Evolutionary conservation across 2,797 vertebrate genomes (phyloP).

Genomic region (Cossypha polioptera): DNA sequence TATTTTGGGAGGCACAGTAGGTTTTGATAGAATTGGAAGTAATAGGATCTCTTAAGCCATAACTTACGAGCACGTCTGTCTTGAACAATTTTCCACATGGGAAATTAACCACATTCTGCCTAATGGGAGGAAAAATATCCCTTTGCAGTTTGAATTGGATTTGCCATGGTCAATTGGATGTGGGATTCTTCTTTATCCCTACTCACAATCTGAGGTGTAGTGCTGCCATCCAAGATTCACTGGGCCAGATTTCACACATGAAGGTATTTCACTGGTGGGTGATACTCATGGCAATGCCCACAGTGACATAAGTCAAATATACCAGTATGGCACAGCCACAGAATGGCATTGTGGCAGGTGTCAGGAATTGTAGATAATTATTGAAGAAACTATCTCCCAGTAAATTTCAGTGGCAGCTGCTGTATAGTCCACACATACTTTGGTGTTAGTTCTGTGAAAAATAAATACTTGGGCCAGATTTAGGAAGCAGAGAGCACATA

Average conservation of each 20-base stretch:
- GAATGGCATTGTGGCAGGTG: background rate
- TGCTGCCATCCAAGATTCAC: background rate
- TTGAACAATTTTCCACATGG: constrained; percentile 67
- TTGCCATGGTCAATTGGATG: constrained; percentile 40
- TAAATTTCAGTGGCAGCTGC: background rate
- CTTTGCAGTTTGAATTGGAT: constrained; percentile 59
- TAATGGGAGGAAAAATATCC: constrained; percentile 56
- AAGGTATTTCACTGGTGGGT: background rate
- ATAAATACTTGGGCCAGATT: background rate
- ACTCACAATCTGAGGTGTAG: background rate
- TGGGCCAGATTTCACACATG: background rate
- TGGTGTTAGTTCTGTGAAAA: background rate
- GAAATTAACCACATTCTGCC: constrained; percentile 65
- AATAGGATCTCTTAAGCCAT: constrained; percentile 66
- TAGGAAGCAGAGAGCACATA: background rate
- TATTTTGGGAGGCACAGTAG: constrained; percentile 56
- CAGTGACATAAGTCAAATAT: background rate
- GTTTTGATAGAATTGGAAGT: constrained; percentile 48
- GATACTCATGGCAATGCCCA: background rate
- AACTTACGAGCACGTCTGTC: constrained; percentile 55
- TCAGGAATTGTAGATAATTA: background rate
- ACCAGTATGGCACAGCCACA: background rate
- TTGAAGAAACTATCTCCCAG: background rate
- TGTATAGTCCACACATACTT: background rate
- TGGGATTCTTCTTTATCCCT: constrained; percentile 15